Percentiles rank a stretch among this genome's conserved stretches.
Evolutionary conservation across 2,797 vertebrate species (phyloP).

Genomic region (Mycteria americana): DNA sequence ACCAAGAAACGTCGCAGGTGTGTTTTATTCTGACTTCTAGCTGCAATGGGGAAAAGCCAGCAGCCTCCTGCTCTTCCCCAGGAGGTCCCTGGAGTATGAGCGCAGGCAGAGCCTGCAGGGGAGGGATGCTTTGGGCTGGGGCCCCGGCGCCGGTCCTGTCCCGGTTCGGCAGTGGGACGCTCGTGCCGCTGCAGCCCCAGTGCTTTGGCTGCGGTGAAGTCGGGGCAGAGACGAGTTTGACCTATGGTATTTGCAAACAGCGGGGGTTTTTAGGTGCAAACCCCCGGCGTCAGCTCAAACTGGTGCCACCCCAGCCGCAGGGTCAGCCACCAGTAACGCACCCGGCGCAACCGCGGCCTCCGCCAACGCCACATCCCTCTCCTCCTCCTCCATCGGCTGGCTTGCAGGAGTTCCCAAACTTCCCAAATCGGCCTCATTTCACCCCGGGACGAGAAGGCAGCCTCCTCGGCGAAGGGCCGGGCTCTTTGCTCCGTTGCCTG

Average conservation of each 20-base stretch:
- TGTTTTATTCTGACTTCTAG: fast-evolving
- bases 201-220: neutral
- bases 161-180: fast-evolving
- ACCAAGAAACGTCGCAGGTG: fast-evolving
- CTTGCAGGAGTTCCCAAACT: neutral
- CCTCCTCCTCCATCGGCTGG: neutral
- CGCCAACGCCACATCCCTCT: neutral
- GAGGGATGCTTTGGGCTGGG: neutral
- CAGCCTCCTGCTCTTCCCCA: neutral
- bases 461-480: neutral
- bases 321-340: fast-evolving
- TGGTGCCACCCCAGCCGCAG: fast-evolving
- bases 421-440: neutral
- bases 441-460: neutral
- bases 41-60: neutral
- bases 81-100: neutral
- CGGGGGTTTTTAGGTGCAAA: neutral
- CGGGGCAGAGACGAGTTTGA: neutral
- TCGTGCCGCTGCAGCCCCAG: fast-evolving
- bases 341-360: neutral
- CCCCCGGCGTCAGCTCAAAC: neutral
- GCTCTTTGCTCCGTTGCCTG: neutral
- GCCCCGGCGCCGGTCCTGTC: fast-evolving
- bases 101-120: too few species aligned
- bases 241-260: neutral